phyloP scores from a whole-genome alignment of 2,888 invertebrate species.

The Luperina nickerlii region DNA sequence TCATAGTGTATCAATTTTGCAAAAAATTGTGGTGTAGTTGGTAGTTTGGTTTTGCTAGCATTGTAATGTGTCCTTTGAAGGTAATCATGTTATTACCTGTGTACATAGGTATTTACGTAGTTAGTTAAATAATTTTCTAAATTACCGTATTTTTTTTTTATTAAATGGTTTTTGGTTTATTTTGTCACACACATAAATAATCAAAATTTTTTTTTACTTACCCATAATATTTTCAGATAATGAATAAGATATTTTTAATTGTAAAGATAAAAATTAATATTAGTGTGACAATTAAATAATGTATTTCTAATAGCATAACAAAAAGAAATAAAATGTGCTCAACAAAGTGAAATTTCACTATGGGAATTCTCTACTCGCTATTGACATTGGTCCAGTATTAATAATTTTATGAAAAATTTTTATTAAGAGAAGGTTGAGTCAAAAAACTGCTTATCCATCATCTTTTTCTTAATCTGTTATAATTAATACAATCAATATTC shows the following conservation, averaged over 20 bases:
- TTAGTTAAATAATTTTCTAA: conserved; percentile 6
- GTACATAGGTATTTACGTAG: background rate
- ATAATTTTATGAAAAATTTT: too few species aligned
- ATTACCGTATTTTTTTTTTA: background rate
- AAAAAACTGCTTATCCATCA: background rate
- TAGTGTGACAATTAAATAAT: background rate
- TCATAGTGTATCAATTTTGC: too few species aligned
- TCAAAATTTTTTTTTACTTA: background rate
- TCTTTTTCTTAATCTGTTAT: background rate
- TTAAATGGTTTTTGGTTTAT: background rate
- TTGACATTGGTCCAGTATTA: too few species aligned
- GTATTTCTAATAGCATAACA: background rate
- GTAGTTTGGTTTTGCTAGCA: background rate
- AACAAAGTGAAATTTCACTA: background rate
- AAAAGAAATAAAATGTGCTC: background rate
- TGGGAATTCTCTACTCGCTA: background rate
- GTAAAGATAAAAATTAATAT: background rate
- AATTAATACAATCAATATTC: background rate
- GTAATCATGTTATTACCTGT: conserved; percentile 1
- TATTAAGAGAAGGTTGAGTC: background rate
- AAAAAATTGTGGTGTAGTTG: background rate
- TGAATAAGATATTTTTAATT: background rate
- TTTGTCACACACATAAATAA: background rate
- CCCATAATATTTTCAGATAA: background rate
- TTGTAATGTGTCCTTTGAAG: background rate